Percentiles rank a stretch among this genome's conserved stretches.
phyloP scores from a whole-genome alignment of 2,797 vertebrate genomes.

The Crocodylus rhombifer region DNA sequence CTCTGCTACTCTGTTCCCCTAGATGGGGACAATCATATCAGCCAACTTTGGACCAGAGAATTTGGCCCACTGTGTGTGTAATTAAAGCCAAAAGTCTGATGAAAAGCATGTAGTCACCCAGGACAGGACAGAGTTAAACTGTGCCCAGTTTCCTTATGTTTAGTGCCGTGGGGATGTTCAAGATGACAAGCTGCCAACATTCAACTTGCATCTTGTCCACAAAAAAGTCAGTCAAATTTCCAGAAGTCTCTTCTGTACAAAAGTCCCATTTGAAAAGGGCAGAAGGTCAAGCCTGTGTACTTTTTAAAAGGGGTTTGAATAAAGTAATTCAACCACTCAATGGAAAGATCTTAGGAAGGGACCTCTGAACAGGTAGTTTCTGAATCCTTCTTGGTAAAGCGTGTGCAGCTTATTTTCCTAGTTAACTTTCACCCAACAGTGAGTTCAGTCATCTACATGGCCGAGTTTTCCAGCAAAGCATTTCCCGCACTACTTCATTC shows the following conservation, averaged over 20 bases:
- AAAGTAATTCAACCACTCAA: background rate
- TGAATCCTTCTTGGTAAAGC: background rate
- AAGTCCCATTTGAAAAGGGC: background rate
- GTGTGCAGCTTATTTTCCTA: background rate
- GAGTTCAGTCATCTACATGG: background rate
- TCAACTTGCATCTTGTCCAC: background rate
- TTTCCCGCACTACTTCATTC: background rate
- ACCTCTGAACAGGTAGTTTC: background rate
- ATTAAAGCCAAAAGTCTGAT: background rate
- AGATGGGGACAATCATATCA: background rate
- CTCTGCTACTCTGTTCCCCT: background rate
- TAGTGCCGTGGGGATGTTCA: background rate
- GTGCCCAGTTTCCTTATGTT: rapidly evolving
- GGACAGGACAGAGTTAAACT: background rate
- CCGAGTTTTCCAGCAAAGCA: background rate
- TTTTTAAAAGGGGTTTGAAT: background rate
- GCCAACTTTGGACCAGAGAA: background rate
- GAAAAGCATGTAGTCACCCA: background rate
- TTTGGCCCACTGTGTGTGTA: background rate
- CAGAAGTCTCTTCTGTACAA: background rate
- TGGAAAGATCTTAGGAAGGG: background rate
- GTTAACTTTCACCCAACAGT: background rate
- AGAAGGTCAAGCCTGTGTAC: background rate
- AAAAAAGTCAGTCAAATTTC: background rate
- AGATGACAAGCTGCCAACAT: rapidly evolving